phyloP scores from a whole-genome alignment of 2,113 vertebrate species.

The Myodes glareolus region DNA sequence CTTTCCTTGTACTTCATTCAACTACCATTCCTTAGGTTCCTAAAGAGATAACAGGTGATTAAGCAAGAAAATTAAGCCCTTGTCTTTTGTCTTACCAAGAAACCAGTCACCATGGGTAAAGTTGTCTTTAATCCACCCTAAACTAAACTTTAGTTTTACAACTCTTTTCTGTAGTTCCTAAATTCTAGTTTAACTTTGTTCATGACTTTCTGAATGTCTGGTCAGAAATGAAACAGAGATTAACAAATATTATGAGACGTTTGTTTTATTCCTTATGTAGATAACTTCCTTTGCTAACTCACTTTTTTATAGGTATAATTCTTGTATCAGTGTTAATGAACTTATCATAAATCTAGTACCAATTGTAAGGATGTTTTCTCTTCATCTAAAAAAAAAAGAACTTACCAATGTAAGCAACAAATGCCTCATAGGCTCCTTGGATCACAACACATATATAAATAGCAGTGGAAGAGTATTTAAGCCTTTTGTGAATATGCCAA shows the following conservation, averaged over 20 bases:
- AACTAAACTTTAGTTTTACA: constrained; percentile 30
- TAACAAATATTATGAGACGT: constrained; percentile 1
- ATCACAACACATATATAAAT: neutral
- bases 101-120: neutral
- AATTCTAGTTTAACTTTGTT: constrained; percentile 47
- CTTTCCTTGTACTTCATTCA: constrained; percentile 10
- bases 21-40: neutral
- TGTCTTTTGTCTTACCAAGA: constrained; percentile 35
- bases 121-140: constrained; percentile 45
- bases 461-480: neutral
- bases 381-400: neutral
- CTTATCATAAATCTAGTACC: neutral
- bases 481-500: neutral
- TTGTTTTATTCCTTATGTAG: neutral
- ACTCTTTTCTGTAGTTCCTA: constrained; percentile 1
- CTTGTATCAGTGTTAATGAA: neutral
- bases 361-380: neutral
- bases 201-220: constrained; percentile 38
- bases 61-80: constrained; percentile 25
- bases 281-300: neutral
- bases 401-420: neutral
- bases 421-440: neutral
- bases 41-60: constrained; percentile 4
- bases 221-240: neutral
- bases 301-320: neutral